Evolutionary conservation across 2,888 invertebrate genomes (phyloP).

Genomic region (Zelleria hepariella): DNA sequence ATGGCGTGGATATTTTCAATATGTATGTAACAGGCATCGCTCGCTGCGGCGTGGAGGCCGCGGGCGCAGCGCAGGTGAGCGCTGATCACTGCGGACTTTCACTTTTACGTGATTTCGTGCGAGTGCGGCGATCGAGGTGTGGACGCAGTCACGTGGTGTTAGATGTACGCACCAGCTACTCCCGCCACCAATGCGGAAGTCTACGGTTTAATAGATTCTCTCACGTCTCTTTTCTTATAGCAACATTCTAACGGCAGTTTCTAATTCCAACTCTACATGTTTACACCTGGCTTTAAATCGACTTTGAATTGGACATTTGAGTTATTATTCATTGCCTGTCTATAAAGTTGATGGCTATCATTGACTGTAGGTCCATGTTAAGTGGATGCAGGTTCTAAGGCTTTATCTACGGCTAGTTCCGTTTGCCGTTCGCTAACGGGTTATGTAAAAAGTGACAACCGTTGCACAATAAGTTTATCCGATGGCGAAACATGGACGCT

Average conservation of each 20-base stretch:
- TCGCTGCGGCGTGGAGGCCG: conserved; percentile 1
- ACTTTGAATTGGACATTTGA: neutral
- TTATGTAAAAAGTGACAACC: conserved; percentile 67
- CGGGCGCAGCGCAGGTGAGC: conserved; percentile 17
- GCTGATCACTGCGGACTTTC: conserved; percentile 62
- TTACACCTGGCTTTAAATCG: neutral
- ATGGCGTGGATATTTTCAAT: conserved; percentile 2
- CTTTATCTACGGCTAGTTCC: conserved; percentile 17
- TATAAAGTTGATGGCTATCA: neutral
- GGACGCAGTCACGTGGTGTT: conserved; percentile 18
- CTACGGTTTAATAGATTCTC: neutral
- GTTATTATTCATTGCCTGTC: neutral
- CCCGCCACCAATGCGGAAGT: neutral
- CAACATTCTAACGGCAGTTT: neutral
- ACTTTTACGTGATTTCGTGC: conserved; percentile 63
- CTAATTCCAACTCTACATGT: neutral
- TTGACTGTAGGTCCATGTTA: neutral
- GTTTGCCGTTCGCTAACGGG: conserved; percentile 25
- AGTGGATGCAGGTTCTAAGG: neutral
- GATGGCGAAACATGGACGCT: conserved; percentile 64
- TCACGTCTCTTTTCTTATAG: neutral
- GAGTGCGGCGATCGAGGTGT: conserved; percentile 24
- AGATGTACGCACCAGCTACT: conserved; percentile 14
- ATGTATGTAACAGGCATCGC: conserved; percentile 1
- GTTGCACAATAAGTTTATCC: conserved; percentile 66